A percentile compares a stretch with the other conserved stretches of the same genome.
Evolutionary conservation across 2,888 invertebrate species (phyloP).

Genomic region (Antitype chi): DNA sequence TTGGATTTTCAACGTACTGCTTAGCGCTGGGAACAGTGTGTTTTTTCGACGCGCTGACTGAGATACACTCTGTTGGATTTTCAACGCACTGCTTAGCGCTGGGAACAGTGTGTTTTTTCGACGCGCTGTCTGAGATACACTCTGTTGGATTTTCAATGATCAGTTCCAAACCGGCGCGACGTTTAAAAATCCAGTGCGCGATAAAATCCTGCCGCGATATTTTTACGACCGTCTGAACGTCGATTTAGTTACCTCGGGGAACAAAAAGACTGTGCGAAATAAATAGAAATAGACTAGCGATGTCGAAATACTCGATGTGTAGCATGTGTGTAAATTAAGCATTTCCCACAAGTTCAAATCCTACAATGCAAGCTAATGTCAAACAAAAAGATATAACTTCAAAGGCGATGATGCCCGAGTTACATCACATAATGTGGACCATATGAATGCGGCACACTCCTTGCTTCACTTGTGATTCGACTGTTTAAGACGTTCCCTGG

Average conservation of each 20-base stretch:
- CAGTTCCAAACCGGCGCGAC: too few species aligned
- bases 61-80: too few species aligned
- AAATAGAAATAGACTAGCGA: not conserved
- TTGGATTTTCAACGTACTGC: too few species aligned
- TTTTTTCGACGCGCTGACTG: too few species aligned
- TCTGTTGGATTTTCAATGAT: too few species aligned
- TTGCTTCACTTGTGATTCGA: conserved; percentile 71
- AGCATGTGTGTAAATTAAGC: not conserved
- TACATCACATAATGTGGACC: conserved; percentile 57
- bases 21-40: too few species aligned
- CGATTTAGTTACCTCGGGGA: not conserved
- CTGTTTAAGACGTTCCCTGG: conserved; percentile 69
- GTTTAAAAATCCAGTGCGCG: too few species aligned
- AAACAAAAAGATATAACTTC: conserved; percentile 14
- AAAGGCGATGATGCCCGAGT: conserved; percentile 1
- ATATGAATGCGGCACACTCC: conserved; percentile 70
- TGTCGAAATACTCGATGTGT: not conserved
- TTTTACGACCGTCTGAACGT: too few species aligned
- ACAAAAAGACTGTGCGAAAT: not conserved
- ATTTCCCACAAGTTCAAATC: conserved; percentile 7
- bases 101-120: too few species aligned
- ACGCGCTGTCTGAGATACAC: too few species aligned
- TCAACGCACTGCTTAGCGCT: too few species aligned
- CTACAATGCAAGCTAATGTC: not conserved
- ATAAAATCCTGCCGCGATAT: too few species aligned